phyloP scores from a whole-genome alignment of 2,888 invertebrate species.

The Antheraea yamamai region DNA sequence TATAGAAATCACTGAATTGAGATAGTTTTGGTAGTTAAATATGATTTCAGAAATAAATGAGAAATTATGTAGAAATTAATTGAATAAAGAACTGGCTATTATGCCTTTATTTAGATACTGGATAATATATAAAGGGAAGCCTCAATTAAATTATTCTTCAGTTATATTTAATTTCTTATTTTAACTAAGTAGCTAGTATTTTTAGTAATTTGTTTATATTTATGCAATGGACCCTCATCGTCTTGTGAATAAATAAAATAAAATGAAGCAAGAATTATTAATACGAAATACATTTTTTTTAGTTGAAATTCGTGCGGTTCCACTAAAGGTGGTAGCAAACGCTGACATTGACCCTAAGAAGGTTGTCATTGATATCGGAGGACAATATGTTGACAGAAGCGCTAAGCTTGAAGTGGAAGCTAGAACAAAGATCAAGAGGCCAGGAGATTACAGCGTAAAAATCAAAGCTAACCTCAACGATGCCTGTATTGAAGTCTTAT shows the following conservation, averaged over 20 bases:
- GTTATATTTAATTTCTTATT: no score
- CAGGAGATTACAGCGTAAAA: slow-evolving; percentile 70
- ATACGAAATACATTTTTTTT: slow-evolving; percentile 19
- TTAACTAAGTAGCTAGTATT: no score
- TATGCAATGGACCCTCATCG: no score
- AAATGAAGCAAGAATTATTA: background rate
- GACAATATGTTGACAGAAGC: slow-evolving; percentile 82
- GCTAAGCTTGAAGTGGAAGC: slow-evolving; percentile 83
- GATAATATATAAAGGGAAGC: background rate
- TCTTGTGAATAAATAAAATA: no score
- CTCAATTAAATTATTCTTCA: no score
- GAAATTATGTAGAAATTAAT: background rate
- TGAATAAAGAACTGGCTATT: background rate
- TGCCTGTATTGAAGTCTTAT: slow-evolving; percentile 70
- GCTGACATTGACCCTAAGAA: slow-evolving; percentile 82
- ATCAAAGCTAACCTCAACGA: slow-evolving; percentile 54
- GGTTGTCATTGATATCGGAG: slow-evolving; percentile 80
- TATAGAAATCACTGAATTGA: background rate
- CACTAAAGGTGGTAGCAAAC: slow-evolving; percentile 77
- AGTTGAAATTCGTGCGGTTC: slow-evolving; percentile 81
- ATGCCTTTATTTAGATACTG: background rate
- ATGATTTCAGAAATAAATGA: background rate
- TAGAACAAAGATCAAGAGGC: slow-evolving; percentile 67
- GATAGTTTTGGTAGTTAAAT: background rate
- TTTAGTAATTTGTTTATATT: no score